Evolutionary conservation across 2,888 invertebrate genomes (phyloP).

Genomic region (Cheilosia impressa): DNA sequence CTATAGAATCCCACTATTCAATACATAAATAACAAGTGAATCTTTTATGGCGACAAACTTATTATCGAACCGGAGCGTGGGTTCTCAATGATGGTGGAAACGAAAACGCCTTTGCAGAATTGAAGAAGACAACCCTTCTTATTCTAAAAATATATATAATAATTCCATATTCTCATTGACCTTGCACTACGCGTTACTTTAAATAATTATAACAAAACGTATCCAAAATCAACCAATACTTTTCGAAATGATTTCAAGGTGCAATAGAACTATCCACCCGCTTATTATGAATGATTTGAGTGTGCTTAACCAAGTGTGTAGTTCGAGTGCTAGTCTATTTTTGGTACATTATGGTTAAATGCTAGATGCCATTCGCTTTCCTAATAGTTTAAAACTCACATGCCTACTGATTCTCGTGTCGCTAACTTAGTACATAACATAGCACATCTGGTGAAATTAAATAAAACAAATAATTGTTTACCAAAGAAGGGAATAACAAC

Average conservation of each 20-base stretch:
- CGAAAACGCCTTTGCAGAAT: no score
- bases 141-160: no score
- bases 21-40: no score
- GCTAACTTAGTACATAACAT: no score
- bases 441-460: background rate
- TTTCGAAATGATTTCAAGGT: background rate
- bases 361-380: background rate
- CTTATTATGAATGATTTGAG: background rate
- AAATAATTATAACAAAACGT: background rate
- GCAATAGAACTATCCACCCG: background rate
- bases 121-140: no score
- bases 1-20: no score
- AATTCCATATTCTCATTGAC: no score
- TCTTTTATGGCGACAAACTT: no score
- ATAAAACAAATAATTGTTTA: constrained; percentile 3
- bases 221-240: background rate
- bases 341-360: background rate
- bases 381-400: no score
- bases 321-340: constrained; percentile 15
- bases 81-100: no score
- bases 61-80: no score
- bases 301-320: background rate
- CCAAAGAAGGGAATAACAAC: constrained; percentile 32
- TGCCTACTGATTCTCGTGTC: no score
- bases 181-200: background rate